These are phyloP conservation scores for Oryctolagus cuniculus DNA, from an alignment of 2,113 vertebrate genomes.

Conservation along the genomic window mOryCun1.1 NC_091448.1:42782001-42782500, in stretches of 20 bases:
- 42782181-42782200: slow-evolving; percentile 45
- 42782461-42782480: not conserved
- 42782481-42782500: slow-evolving; percentile 28
- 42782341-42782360: not conserved
- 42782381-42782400: slow-evolving; percentile 38
- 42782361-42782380: not conserved
- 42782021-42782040: slow-evolving; percentile 63
- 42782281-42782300: slow-evolving; percentile 52
- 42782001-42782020: slow-evolving; percentile 26
- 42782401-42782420: not conserved
- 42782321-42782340: slow-evolving; percentile 61
- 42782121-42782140: slow-evolving; percentile 71
- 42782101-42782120: slow-evolving; percentile 65
- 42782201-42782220: slow-evolving; percentile 26
- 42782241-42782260: not conserved
- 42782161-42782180: slow-evolving; percentile 62
- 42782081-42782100: slow-evolving; percentile 62
- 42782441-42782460: not conserved
- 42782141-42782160: slow-evolving; percentile 58
- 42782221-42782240: slow-evolving; percentile 12
- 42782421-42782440: slow-evolving; percentile 4
- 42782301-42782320: not conserved
- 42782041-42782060: not conserved
- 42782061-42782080: slow-evolving; percentile 36
- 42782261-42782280: not conserved